Base-by-base conservation (phyloP, 1,140 invertebrate species). In the Pissodes strobi region DNA sequence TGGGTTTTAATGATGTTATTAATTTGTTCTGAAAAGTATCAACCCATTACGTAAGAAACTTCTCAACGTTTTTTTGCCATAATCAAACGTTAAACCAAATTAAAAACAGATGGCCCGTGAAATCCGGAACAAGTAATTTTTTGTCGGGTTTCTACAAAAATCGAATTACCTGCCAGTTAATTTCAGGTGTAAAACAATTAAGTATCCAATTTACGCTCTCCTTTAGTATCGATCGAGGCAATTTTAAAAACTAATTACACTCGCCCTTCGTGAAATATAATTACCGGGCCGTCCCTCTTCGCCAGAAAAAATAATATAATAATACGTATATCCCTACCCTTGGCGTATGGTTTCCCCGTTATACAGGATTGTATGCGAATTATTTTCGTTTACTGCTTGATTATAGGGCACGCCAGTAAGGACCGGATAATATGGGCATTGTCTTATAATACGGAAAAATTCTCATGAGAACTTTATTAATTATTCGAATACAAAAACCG, bases 171-270 rank as follows among this genome's bases (percentile, higher is more conserved):
- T 21, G 43, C 19, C 39, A 48, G 37, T 57, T 56, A 57, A 57
- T 56, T 64, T 49, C 49, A 64, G 62, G 62, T 64, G 62, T 64
- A 64, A 64, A 64, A 53, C 51, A 63, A 63, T 55, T 63, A 55
- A 63, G 60, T 61, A 52, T 46, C 60, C 43, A 55, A 63, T 55
- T 63, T 63, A 34, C 51, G 45, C 37, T 51, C 58, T 49, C 46
- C 43, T 52, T 63, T 63, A 30, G 39, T 37, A 53, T 55, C 46
- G 65, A 64, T 59, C 49, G 23, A 27, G 27, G 64, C 56, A 67
- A 66, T 68, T 72, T 72, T 72, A 70, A 72, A 72, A 72, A 69
- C 66, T 69, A 72, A 72, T 72, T 72, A 72, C 56, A 48, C 60
- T 65, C 53, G 58, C 66, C 70, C 69, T 65, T 69, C 52, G 55